Conservation (phyloP, 2,888 invertebrate species). For the Oligia strigilis region DNA sequence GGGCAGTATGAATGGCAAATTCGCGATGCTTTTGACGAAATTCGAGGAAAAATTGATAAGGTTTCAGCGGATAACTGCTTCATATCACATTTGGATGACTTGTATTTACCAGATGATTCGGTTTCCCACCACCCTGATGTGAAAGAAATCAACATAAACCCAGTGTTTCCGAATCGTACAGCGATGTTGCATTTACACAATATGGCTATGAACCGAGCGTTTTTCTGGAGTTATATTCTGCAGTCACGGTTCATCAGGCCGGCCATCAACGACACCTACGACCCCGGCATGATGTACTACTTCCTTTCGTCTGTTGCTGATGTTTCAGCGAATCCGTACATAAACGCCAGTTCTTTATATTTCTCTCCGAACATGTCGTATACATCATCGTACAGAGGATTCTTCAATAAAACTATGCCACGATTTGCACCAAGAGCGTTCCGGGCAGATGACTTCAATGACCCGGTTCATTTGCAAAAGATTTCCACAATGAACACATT, state of each 20-base stretch:
- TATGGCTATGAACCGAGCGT: constrained; percentile 98
- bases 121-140: constrained; percentile 98
- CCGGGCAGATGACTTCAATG: constrained; percentile 97
- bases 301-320: constrained; percentile 98
- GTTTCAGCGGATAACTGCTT: constrained; percentile 97
- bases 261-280: constrained; percentile 97
- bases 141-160: constrained; percentile 98
- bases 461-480: constrained; percentile 97
- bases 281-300: constrained; percentile 99
- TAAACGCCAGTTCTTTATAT: constrained; percentile 98
- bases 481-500: constrained; percentile 99
- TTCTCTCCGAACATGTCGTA: constrained; percentile 98
- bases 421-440: constrained; percentile 98
- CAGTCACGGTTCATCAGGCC: constrained; percentile 97
- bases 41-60: constrained; percentile 95
- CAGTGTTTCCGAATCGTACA: constrained; percentile 98
- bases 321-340: constrained; percentile 97
- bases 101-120: constrained; percentile 95
- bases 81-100: constrained; percentile 95
- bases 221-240: constrained; percentile 98
- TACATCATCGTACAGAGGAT: constrained; percentile 97
- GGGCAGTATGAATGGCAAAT: constrained; percentile 98
- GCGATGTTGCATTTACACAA: constrained; percentile 98
- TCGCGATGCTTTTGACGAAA: constrained; percentile 97
- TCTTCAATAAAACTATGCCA: constrained; percentile 98